Percentiles rank a stretch among this genome's conserved stretches.
Conservation (phyloP, 2,113 vertebrate genomes). For the Catharus bicknelli region DNA sequence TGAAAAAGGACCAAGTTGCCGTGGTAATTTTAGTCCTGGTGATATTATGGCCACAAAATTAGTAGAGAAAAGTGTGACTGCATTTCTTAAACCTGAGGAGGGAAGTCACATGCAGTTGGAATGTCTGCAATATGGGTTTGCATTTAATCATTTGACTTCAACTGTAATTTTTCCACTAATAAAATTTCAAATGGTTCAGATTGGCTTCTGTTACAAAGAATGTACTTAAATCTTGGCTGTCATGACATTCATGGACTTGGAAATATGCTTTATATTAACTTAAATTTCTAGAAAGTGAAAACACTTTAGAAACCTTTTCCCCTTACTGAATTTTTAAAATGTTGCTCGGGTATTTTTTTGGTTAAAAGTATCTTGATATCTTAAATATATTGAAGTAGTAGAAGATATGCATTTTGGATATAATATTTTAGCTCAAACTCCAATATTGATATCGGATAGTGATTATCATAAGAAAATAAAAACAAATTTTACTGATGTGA, state of each 20-base stretch:
- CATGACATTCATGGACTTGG: not conserved
- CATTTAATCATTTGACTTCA: slow-evolving; percentile 2
- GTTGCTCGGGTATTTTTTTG: not conserved
- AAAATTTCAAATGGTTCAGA: slow-evolving; percentile 4
- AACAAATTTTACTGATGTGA: not conserved
- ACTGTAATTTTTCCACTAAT: slow-evolving; percentile 32
- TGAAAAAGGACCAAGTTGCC: not conserved
- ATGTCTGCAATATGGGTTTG: not conserved
- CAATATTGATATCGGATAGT: not conserved
- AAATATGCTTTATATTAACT: slow-evolving; percentile 11
- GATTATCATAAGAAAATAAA: not conserved
- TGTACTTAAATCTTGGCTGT: not conserved
- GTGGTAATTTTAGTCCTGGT: not conserved
- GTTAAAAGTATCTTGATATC: not conserved
- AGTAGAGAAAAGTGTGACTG: not conserved
- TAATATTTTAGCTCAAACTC: not conserved
- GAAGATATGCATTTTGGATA: not conserved
- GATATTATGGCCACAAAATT: not conserved
- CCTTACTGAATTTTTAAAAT: not conserved
- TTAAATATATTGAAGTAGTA: not conserved
- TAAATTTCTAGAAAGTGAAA: slow-evolving; percentile 27
- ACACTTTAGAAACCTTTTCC: not conserved
- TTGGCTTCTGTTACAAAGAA: slow-evolving; percentile 24
- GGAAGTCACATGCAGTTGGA: slow-evolving; percentile 5
- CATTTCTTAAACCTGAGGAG: not conserved